A percentile compares a stretch with the other conserved stretches of the same genome.
phyloP scores from a whole-genome alignment of 2,797 vertebrate species.

The Balearica regulorum region DNA sequence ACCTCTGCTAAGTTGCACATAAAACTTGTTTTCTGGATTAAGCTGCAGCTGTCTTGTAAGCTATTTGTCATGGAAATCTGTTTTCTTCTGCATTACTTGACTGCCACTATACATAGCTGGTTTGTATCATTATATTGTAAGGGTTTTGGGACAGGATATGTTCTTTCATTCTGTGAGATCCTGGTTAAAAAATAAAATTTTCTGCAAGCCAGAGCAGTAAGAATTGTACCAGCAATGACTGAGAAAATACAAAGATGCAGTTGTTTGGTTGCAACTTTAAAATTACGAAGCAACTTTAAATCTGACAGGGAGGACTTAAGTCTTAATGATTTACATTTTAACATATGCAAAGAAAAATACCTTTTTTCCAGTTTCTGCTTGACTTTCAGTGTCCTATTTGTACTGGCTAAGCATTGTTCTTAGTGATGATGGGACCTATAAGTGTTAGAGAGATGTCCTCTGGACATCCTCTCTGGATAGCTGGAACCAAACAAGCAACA shows the following conservation, averaged over 20 bases:
- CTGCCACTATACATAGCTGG: background rate
- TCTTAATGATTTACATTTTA: background rate
- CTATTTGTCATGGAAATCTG: background rate
- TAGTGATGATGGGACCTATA: background rate
- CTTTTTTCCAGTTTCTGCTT: background rate
- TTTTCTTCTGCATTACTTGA: background rate
- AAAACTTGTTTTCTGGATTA: background rate
- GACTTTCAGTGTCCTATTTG: background rate
- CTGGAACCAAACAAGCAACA: background rate
- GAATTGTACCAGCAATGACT: background rate
- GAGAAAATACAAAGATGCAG: background rate
- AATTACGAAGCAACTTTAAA: background rate
- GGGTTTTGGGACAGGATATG: background rate
- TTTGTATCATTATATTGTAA: background rate
- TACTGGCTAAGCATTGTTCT: background rate
- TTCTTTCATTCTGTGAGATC: background rate
- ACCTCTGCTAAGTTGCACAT: background rate
- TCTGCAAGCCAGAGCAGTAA: background rate
- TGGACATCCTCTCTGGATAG: too few species aligned
- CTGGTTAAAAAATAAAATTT: background rate
- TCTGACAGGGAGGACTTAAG: background rate
- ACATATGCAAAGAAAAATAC: background rate
- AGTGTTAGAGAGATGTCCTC: background rate
- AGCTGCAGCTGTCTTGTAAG: background rate
- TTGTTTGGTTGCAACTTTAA: background rate